Base-by-base conservation (phyloP, 2,888 invertebrate species). In the Suillia variegata region DNA sequence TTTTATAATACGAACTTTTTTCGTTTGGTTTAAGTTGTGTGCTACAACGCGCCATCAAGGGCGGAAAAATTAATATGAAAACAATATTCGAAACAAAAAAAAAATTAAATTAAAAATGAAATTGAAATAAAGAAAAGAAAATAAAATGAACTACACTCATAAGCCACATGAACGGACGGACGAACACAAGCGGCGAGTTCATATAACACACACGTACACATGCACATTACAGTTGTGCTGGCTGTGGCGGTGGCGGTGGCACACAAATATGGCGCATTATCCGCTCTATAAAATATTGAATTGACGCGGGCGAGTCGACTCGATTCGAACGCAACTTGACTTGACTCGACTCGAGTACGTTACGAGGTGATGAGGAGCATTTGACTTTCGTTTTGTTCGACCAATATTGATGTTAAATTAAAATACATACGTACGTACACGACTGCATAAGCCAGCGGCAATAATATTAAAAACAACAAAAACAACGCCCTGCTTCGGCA, bases 31-130 rank as follows among this genome's bases (percentile, higher is more conserved):
- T 8, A 31, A 31, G 12, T 31, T 31, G 31, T 31, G 31, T 31
- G 31, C 31, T n/a, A n/a, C n/a, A 31, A 12, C 31, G 31, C 31
- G 6, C 31, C 56, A 61, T 54, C 58, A 55, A 61, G 61, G 57
- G 61, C 61, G 58, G 58, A 61, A 61, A 61, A 58, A 58, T 61
- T 61, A 58, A 61, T 61, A 58, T 33, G 52, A 61, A 61, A 61
- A 61, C 61, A 58, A 61, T 60, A 56, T 56, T 54, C 47, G 42
- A 17, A 42, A 20, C 8, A 38, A 45, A 49, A 18, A 5, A 4
- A 12, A 31, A 48, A 20, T 26, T 5, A 26, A n/a, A n/a, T n/a
- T n/a, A n/a, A n/a, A 26, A 26, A 26, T 26, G 26, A 26, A 26
- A 26, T 10, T n/a, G n/a, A n/a, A n/a, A n/a, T n/a, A n/a, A n/a